These are phyloP conservation scores for Sphenodon punctatus DNA, from an alignment of 2,797 vertebrate species.

Conservation along the genomic window DNA sequence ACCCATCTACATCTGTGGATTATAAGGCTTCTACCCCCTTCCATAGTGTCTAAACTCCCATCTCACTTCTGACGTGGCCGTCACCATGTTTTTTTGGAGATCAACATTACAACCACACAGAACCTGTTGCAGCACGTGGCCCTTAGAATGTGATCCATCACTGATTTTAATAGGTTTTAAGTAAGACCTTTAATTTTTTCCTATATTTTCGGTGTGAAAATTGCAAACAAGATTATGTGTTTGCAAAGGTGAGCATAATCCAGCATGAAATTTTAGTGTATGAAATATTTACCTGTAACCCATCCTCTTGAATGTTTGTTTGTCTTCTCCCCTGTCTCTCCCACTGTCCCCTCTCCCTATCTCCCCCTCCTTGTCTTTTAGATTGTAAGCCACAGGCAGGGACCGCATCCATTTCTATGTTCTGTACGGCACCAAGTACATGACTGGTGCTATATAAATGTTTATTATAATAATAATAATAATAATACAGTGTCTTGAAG, in stretches of 20 bases:
- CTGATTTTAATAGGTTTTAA: not conserved
- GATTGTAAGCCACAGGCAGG: no score
- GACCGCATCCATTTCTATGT: no score
- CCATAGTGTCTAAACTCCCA: not conserved
- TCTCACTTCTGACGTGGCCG: not conserved
- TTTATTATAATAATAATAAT: no score
- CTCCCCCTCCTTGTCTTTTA: no score
- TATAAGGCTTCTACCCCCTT: not conserved
- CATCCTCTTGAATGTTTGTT: not conserved
- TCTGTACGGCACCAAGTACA: no score
- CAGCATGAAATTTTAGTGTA: not conserved
- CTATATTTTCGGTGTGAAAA: not conserved
- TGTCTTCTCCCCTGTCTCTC: no score
- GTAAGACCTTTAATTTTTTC: conserved; percentile 4
- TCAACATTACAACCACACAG: not conserved
- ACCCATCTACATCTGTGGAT: not conserved
- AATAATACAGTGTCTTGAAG: no score
- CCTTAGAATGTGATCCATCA: not conserved
- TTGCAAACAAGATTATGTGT: not conserved
- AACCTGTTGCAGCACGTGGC: not conserved
- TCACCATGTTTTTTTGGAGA: not conserved
- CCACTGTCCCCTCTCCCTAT: no score
- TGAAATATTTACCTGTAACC: not conserved
- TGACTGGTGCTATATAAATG: no score
- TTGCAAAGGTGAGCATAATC: not conserved